Percentiles rank a stretch among this genome's conserved stretches.
Conservation (phyloP, 2,888 invertebrate genomes). For the Pheosia gnoma region DNA sequence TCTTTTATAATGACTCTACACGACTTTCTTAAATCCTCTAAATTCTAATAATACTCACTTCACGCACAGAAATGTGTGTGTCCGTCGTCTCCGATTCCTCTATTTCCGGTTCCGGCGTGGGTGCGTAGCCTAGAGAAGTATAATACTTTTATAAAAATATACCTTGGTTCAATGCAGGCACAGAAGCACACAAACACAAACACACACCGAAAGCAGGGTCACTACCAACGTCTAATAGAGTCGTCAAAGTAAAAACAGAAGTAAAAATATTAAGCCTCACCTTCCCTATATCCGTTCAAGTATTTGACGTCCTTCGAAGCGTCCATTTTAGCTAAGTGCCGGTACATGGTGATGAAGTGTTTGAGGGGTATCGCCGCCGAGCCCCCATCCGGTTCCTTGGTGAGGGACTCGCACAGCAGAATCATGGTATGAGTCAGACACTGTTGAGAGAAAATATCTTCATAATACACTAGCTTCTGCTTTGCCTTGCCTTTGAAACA, state of each 20-base stretch:
- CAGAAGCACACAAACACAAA: too few species aligned
- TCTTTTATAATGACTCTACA: too few species aligned
- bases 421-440: conserved; percentile 91
- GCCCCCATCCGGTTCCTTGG: conserved; percentile 93
- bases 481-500: too few species aligned
- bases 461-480: background rate
- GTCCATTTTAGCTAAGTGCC: conserved; percentile 83
- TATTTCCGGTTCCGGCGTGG: conserved; percentile 17
- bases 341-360: conserved; percentile 85
- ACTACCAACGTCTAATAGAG: too few species aligned
- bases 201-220: too few species aligned
- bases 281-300: conserved; percentile 67
- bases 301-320: conserved; percentile 74
- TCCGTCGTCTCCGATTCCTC: conserved; percentile 20
- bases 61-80: background rate
- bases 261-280: conserved; percentile 24
- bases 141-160: background rate
- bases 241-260: too few species aligned
- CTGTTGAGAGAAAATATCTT: conserved; percentile 59
- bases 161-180: too few species aligned
- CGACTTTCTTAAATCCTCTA: too few species aligned
- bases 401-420: conserved; percentile 91
- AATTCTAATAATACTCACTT: background rate
- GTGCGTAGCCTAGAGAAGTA: background rate
- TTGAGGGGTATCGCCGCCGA: conserved; percentile 88